Percentiles rank a stretch among this genome's conserved stretches.
Evolutionary conservation across 2,888 invertebrate genomes (phyloP).

Genomic region (Galerucella calmariensis): DNA sequence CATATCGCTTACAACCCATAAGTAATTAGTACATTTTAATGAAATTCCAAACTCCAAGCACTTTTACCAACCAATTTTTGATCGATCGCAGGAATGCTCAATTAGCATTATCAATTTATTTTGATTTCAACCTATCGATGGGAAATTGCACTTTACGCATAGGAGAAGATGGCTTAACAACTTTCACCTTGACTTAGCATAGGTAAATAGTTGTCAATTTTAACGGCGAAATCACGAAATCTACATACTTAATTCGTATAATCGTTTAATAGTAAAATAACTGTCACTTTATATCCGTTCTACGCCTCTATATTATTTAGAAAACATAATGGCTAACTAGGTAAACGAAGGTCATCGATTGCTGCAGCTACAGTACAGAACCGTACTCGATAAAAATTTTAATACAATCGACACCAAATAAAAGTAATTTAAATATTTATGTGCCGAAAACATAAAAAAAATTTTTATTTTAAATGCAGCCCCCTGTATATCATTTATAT

Average conservation of each 20-base stretch:
- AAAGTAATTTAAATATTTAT: no score
- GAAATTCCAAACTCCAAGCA: no score
- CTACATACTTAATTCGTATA: conserved; percentile 4
- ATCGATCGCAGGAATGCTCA: no score
- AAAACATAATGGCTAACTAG: conserved; percentile 3
- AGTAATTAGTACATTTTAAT: no score
- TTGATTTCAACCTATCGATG: background rate
- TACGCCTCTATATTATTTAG: conserved; percentile 13
- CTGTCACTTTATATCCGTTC: background rate
- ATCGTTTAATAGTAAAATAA: background rate
- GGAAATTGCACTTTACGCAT: no score
- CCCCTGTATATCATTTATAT: no score
- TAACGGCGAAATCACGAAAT: background rate
- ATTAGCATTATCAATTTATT: background rate
- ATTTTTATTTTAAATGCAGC: no score
- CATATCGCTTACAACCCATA: no score
- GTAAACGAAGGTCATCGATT: conserved; percentile 13
- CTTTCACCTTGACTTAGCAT: conserved; percentile 2
- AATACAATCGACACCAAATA: no score
- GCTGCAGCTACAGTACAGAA: background rate
- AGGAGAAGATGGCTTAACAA: no score
- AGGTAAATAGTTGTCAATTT: background rate
- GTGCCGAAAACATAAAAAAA: no score
- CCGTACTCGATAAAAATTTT: background rate
- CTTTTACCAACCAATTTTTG: no score